phyloP scores from a whole-genome alignment of 2,888 invertebrate genomes.

The Ypsolopha scabrella region DNA sequence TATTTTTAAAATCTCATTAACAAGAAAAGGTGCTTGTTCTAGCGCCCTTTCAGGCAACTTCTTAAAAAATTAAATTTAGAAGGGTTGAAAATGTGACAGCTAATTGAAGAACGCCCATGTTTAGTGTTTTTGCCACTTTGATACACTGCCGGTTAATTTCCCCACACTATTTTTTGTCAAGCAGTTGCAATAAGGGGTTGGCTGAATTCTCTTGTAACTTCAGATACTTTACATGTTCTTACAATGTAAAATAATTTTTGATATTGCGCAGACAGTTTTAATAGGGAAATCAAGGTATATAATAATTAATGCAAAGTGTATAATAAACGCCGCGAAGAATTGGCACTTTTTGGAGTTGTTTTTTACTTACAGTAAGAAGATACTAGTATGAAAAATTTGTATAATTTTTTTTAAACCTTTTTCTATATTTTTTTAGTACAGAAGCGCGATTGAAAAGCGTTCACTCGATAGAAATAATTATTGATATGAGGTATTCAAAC shows the following conservation, averaged over 20 bases:
- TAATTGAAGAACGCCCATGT: slow-evolving; percentile 67
- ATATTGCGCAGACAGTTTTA: too few relatives aligned
- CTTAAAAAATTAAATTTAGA: slow-evolving; percentile 35
- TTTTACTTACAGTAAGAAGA: too few relatives aligned
- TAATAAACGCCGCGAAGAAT: too few relatives aligned
- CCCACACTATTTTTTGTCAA: slow-evolving; percentile 28
- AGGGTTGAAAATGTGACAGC: slow-evolving; percentile 66
- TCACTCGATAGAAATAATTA: too few relatives aligned
- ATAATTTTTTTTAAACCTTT: too few relatives aligned
- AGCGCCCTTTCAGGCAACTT: slow-evolving; percentile 19
- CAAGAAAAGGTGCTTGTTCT: slow-evolving; percentile 8
- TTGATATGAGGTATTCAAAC: too few relatives aligned
- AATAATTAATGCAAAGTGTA: too few relatives aligned
- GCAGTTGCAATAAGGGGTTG: background rate
- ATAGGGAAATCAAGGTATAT: too few relatives aligned
- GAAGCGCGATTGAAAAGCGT: too few relatives aligned
- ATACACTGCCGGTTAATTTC: slow-evolving; percentile 50
- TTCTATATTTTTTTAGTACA: too few relatives aligned
- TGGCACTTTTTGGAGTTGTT: too few relatives aligned
- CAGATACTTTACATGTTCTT: slow-evolving; percentile 16
- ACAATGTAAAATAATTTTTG: background rate
- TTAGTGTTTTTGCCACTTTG: slow-evolving; percentile 52
- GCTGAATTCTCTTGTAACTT: slow-evolving; percentile 15
- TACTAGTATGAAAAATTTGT: too few relatives aligned
- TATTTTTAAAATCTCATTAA: slow-evolving; percentile 11